A percentile compares a stretch with the other conserved stretches of the same genome.
Conservation (phyloP, 2,797 vertebrate genomes). For the Mycteria americana region DNA sequence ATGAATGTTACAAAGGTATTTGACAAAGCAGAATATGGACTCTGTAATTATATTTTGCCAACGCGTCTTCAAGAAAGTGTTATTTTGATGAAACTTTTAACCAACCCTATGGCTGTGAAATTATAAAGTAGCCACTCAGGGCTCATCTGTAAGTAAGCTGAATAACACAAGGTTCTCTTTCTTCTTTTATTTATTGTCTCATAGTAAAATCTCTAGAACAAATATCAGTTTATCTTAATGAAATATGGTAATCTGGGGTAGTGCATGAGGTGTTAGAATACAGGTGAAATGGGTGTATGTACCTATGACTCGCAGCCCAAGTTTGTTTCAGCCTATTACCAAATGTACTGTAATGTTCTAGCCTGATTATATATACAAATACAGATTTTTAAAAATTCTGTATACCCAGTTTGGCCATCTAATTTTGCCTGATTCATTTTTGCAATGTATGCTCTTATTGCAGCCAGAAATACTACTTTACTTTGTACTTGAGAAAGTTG, state of each 20-base stretch:
- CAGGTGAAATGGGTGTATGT: background rate
- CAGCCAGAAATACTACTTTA: background rate
- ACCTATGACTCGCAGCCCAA: background rate
- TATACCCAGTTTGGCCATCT: background rate
- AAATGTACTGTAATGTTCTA: background rate
- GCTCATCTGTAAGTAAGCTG: background rate
- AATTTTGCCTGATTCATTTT: background rate
- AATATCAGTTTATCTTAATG: background rate
- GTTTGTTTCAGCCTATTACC: background rate
- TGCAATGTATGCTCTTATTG: background rate
- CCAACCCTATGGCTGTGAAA: background rate
- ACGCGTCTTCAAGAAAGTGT: conserved; percentile 5
- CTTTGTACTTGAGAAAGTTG: background rate
- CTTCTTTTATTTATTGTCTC: conserved; percentile 27
- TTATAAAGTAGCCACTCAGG: background rate
- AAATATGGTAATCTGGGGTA: conserved; percentile 2
- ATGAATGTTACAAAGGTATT: conserved; percentile 24
- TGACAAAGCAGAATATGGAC: conserved; percentile 13
- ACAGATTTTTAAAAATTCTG: background rate
- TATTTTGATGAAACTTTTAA: conserved; percentile 40
- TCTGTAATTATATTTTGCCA: background rate
- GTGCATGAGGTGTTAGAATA: background rate
- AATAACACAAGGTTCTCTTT: background rate
- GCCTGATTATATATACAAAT: background rate
- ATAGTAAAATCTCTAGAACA: conserved; percentile 48